Percentiles rank a stretch among this genome's conserved stretches.
phyloP scores from a whole-genome alignment of 2,888 invertebrate genomes.

The Rhamphomyia laevipes region DNA sequence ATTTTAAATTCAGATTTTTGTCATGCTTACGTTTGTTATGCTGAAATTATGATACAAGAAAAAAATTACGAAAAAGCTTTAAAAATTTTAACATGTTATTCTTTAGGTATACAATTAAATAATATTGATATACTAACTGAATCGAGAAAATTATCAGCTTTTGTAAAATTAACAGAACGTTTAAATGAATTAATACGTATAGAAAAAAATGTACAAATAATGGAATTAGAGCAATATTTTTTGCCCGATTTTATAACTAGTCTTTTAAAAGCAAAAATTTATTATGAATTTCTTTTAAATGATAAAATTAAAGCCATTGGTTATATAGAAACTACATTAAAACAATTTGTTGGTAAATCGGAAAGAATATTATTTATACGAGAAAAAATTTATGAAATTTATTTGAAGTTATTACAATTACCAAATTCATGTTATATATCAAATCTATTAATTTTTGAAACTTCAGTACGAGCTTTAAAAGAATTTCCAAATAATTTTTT shows the following conservation, averaged over 20 bases:
- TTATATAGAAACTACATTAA: conserved; percentile 20
- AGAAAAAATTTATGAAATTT: conserved; percentile 39
- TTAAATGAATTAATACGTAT: conserved; percentile 17
- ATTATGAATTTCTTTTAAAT: conserved; percentile 20
- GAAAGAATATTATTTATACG: conserved; percentile 25
- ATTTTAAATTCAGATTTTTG: conserved; percentile 20
- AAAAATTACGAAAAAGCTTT: conserved; percentile 18
- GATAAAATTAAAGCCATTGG: conserved; percentile 20
- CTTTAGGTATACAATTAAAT: conserved; percentile 13
- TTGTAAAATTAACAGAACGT: conserved; percentile 18
- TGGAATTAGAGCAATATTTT: conserved; percentile 30
- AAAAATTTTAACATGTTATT: conserved; percentile 21
- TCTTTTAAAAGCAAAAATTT: conserved; percentile 22
- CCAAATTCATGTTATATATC: conserved; percentile 28
- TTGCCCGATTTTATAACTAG: conserved; percentile 24
- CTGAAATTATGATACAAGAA: conserved; percentile 24
- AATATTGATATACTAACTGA: conserved; percentile 13
- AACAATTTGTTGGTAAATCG: conserved; percentile 18
- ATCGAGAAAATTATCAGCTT: conserved; percentile 18
- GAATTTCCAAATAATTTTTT: conserved; percentile 48
- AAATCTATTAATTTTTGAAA: conserved; percentile 35
- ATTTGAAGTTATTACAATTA: conserved; percentile 25
- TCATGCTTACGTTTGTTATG: conserved; percentile 23
- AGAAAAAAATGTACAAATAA: conserved; percentile 19
- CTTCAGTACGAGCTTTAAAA: conserved; percentile 33